A percentile compares a stretch with the other conserved stretches of the same genome.
These are phyloP conservation scores for Nemurella pictetii DNA, from an alignment of 2,888 invertebrate species.

Conservation along the genomic window DNA sequence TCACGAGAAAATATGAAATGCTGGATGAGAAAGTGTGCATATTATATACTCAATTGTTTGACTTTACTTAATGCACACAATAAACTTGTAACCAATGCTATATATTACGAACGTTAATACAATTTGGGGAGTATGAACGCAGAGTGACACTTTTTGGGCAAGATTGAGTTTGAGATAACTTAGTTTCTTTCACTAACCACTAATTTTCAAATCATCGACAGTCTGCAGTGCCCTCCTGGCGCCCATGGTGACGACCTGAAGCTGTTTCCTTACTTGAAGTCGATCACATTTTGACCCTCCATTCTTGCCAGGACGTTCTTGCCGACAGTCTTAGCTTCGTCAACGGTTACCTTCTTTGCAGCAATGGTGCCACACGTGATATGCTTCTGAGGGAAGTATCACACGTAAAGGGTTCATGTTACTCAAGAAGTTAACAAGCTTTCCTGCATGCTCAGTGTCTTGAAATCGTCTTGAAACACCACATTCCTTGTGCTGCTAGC, in stretches of 20 bases:
- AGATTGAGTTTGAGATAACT: no score
- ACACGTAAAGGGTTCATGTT: neutral
- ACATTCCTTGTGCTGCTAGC: neutral
- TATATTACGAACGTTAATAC: no score
- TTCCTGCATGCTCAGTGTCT: neutral
- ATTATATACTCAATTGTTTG: no score
- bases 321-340: neutral
- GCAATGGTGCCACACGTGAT: neutral
- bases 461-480: neutral
- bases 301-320: neutral
- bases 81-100: no score
- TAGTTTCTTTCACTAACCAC: no score
- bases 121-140: no score
- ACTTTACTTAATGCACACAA: no score
- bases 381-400: no score
- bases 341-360: neutral
- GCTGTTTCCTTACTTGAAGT: neutral
- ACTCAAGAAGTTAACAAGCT: neutral
- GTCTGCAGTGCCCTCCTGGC: neutral
- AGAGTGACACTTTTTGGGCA: no score
- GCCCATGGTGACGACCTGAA: neutral
- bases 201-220: neutral
- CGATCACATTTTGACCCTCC: neutral
- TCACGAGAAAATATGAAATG: no score
- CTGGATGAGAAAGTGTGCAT: no score